phyloP scores from a whole-genome alignment of 2,113 vertebrate species.

The Pipra filicauda region DNA sequence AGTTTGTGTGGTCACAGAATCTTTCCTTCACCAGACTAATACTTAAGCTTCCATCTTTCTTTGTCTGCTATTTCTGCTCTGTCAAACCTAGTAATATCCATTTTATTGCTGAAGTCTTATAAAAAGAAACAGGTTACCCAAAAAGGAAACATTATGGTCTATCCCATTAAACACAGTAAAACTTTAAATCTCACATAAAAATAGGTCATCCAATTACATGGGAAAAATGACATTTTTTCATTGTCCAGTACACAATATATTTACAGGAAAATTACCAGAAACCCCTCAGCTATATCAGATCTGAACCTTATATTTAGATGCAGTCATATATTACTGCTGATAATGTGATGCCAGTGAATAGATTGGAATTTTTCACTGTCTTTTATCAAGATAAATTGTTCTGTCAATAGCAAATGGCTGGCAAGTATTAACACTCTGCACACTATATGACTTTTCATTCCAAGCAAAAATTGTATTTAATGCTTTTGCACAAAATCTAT shows the following conservation, averaged over 20 bases:
- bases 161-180: slow-evolving; percentile 81
- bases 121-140: slow-evolving; percentile 68
- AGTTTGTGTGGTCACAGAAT: background rate
- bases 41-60: slow-evolving; percentile 40
- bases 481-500: slow-evolving; percentile 87
- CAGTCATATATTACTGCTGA: slow-evolving; percentile 89
- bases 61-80: slow-evolving; percentile 53
- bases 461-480: slow-evolving; percentile 89
- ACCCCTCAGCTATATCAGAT: slow-evolving; percentile 72
- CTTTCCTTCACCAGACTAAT: background rate
- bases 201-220: slow-evolving; percentile 82
- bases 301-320: slow-evolving; percentile 90
- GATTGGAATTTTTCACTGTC: slow-evolving; percentile 95
- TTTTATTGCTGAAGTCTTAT: slow-evolving; percentile 63
- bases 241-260: slow-evolving; percentile 77
- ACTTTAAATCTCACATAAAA: slow-evolving; percentile 82
- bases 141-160: slow-evolving; percentile 81
- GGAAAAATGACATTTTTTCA: slow-evolving; percentile 73
- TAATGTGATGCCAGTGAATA: slow-evolving; percentile 91
- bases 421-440: slow-evolving; percentile 82
- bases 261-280: slow-evolving; percentile 77
- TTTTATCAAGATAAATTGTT: slow-evolving; percentile 96
- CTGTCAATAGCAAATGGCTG: slow-evolving; percentile 92
- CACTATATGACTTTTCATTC: slow-evolving; percentile 87
- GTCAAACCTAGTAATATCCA: slow-evolving; percentile 13